phyloP scores from a whole-genome alignment of 2,797 vertebrate species.

The Cynodonichthys magdalenae region DNA sequence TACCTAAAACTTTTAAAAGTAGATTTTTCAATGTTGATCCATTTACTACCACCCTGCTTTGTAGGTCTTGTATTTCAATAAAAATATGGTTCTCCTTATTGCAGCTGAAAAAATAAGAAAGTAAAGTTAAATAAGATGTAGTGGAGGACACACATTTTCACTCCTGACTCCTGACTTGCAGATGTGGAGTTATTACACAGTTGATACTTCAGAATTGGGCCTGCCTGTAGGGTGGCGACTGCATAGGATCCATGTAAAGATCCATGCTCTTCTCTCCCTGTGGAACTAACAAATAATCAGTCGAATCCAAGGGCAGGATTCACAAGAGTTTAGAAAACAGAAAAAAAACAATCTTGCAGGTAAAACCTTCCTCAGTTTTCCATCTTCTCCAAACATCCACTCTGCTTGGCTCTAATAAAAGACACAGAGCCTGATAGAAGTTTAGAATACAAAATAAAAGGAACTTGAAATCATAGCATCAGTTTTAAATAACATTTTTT shows the following conservation, averaged over 20 bases:
- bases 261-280: slow-evolving; percentile 26
- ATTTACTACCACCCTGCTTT: not conserved
- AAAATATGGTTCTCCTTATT: slow-evolving; percentile 11
- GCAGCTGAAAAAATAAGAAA: slow-evolving; percentile 5
- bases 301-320: slow-evolving; percentile 54
- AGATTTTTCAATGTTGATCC: not conserved
- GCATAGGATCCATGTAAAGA: slow-evolving; percentile 32
- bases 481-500: not conserved
- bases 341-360: slow-evolving; percentile 32
- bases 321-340: slow-evolving; percentile 42
- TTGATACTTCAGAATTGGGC: slow-evolving; percentile 21
- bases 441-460: slow-evolving; percentile 42
- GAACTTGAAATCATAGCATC: slow-evolving; percentile 66
- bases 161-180: slow-evolving; percentile 22
- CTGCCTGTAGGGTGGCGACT: slow-evolving; percentile 27
- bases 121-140: slow-evolving; percentile 6
- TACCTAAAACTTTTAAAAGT: not conserved
- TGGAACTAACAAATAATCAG: slow-evolving; percentile 32
- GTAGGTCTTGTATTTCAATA: slow-evolving; percentile 1
- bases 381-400: not conserved
- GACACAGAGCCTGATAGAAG: slow-evolving; percentile 26
- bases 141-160: slow-evolving; percentile 10
- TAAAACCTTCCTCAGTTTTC: not conserved
- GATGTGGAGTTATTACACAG: slow-evolving; percentile 36
- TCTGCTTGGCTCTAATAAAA: slow-evolving; percentile 21